Conservation (phyloP, 35 echinoderm and acorn worm genomes). For the Eucidaris tribuloides region DNA sequence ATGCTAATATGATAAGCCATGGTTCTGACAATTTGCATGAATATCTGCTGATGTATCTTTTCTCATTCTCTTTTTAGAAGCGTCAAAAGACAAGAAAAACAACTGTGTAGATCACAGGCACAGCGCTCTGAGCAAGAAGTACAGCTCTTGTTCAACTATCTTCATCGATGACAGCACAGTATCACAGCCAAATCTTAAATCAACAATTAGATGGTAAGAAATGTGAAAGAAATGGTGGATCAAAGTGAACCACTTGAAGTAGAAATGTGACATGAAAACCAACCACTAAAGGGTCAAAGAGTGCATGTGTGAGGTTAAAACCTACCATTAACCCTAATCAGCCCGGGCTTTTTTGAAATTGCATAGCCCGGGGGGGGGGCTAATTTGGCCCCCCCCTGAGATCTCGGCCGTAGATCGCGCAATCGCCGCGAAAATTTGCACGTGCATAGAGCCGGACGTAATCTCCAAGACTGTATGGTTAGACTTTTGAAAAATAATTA, state of each 20-base stretch:
- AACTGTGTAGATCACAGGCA: constrained; percentile 30
- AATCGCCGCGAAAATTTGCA: too few species aligned
- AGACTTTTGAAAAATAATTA: too few species aligned
- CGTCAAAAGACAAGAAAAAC: constrained; percentile 40
- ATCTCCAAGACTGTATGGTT: too few species aligned
- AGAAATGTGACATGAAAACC: background rate
- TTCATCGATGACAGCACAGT: constrained; percentile 97
- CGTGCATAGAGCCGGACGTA: too few species aligned
- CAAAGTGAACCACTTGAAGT: background rate
- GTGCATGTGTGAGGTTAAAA: background rate
- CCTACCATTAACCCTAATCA: too few species aligned
- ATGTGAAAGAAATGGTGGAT: background rate
- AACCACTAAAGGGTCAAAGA: background rate
- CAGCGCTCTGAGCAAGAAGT: constrained; percentile 26
- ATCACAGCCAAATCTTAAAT: constrained; percentile 90
- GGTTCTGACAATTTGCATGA: background rate
- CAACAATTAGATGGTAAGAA: constrained; percentile 93
- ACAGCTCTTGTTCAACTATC: constrained; percentile 86
- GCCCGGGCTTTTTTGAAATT: too few species aligned
- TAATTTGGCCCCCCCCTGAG: too few species aligned
- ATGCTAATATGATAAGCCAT: background rate
- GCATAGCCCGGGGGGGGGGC: too few species aligned
- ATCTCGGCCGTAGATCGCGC: too few species aligned
- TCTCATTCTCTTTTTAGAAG: background rate
- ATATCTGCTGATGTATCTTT: background rate